phyloP scores from a whole-genome alignment of 2,888 invertebrate species.

The Ophion ventricosus region DNA sequence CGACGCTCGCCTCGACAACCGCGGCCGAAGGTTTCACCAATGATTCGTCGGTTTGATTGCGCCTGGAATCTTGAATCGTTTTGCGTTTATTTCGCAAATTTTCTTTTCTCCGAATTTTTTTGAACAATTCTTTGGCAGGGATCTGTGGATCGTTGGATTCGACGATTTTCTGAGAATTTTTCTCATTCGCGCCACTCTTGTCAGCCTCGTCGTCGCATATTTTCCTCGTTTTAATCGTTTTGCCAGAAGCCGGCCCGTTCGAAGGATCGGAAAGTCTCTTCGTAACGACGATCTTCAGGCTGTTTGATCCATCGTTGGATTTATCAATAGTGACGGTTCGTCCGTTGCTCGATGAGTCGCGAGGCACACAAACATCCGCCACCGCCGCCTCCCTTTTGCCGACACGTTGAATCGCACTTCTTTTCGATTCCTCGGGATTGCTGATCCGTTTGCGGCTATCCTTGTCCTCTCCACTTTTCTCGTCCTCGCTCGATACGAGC shows the following conservation, averaged over 20 bases:
- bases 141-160: constrained; percentile 43
- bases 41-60: constrained; percentile 25
- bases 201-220: constrained; percentile 4
- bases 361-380: not conserved
- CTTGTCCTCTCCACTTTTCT: constrained; percentile 58
- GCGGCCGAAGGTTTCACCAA: not conserved
- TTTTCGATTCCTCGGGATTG: constrained; percentile 40
- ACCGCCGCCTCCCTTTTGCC: constrained; percentile 24
- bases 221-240: constrained; percentile 42
- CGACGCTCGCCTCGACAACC: not conserved
- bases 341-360: constrained; percentile 31
- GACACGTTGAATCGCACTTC: constrained; percentile 1
- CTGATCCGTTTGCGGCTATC: constrained; percentile 10
- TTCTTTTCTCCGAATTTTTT: constrained; percentile 63
- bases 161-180: constrained; percentile 37
- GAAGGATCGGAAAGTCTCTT: constrained; percentile 49
- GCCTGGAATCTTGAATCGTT: not conserved
- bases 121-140: constrained; percentile 48
- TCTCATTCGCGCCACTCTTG: constrained; percentile 40
- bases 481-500: constrained; percentile 80
- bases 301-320: constrained; percentile 45
- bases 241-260: constrained; percentile 24
- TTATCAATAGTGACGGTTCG: constrained; percentile 58
- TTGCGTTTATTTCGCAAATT: constrained; percentile 57
- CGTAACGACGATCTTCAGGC: constrained; percentile 54